Evolutionary conservation across 1,140 invertebrate genomes (phyloP), one percentile per base, ranked within the genome.

Genomic region (Vollenhovia emeryi): DNA sequence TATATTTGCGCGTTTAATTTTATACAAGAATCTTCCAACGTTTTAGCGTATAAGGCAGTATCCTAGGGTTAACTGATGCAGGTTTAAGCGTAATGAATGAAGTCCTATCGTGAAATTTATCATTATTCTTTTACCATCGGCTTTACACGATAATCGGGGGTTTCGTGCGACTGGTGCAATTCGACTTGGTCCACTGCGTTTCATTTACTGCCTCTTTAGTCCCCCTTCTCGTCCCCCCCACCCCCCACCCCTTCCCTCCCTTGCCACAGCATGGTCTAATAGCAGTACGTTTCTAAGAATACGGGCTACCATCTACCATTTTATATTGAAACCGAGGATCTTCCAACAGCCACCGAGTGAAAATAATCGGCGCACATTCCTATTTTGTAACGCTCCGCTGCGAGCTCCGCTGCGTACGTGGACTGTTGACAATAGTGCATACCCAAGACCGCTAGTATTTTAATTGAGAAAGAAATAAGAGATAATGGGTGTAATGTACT

Each of bases 21-120:
- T 45, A 86, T 50, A 50, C 74, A 52, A n/a, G 45, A 80, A 89
- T 89, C 88, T 90, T 89, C 87, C 87, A 85, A n/a, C n/a, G n/a
- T 33, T 1, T 59, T 90, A 90, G 68, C n/a, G 24, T 85, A 27
- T 90, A 90, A 90, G 88, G 43, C 57, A n/a, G 48, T 86, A 90
- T 57, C 15, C n/a, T 90, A 90, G 88, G 71, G 45, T 84, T 89
- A 89, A 89, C 75, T 24, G 60, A 36, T 1, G 50, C 30, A 66
- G 27, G 18, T 52, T 57, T 71, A 43, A 71, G n/a, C 13, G 55
- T 43, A 57, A 43, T 8, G 45, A 40, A 27, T 33, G 40, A 79
- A 69, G 18, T 30, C 13, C 4, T 78, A 48, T 68, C 30, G 18
- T 52, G 30, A 33, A 18, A 52, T 52, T 43, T 36, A n/a, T 79